These are phyloP conservation scores for Sitophilus oryzae DNA, from an alignment of 1,140 invertebrate species.

Conservation along the genomic window DNA sequence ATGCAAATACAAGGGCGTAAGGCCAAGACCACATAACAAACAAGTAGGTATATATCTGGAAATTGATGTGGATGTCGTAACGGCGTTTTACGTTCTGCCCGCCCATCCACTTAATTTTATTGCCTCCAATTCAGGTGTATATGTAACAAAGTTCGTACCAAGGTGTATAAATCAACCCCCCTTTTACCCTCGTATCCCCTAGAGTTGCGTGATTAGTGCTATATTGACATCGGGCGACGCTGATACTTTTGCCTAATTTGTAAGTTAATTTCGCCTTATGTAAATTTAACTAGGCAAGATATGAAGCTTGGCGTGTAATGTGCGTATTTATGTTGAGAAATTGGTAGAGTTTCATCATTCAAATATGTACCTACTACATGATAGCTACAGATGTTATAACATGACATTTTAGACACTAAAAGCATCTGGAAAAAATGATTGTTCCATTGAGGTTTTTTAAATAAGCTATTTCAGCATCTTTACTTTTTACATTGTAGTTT, in stretches of 20 bases:
- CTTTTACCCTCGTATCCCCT: neutral
- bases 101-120: slow-evolving; percentile 20
- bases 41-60: slow-evolving; percentile 1
- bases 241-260: neutral
- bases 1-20: slow-evolving; percentile 13
- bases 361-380: too few relatives aligned
- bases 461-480: too few relatives aligned
- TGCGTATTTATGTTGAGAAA: too few relatives aligned
- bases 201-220: slow-evolving; percentile 11
- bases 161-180: slow-evolving; percentile 1
- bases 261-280: neutral
- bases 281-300: neutral
- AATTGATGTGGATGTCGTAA: slow-evolving; percentile 10
- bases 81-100: slow-evolving; percentile 9
- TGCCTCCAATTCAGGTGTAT: slow-evolving; percentile 9
- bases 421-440: too few relatives aligned
- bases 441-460: too few relatives aligned
- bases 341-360: too few relatives aligned
- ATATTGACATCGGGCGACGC: neutral
- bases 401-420: too few relatives aligned
- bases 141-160: slow-evolving; percentile 17
- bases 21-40: slow-evolving; percentile 10
- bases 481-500: too few relatives aligned
- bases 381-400: too few relatives aligned
- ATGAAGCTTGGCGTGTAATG: too few relatives aligned